phyloP scores from a whole-genome alignment of 2,888 invertebrate genomes.

The Mythimna lalbum region DNA sequence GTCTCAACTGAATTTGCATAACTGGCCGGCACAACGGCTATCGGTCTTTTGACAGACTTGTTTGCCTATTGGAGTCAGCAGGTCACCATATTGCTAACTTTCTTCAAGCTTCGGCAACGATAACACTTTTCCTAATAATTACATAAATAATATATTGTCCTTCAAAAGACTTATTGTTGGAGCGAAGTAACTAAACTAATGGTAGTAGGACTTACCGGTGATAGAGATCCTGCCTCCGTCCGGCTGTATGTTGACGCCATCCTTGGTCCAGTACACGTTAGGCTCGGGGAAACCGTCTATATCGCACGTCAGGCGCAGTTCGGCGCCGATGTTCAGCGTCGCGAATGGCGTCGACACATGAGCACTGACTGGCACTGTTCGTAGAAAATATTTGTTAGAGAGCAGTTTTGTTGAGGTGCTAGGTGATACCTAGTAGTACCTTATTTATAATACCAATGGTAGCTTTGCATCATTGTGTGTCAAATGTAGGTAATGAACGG shows the following conservation, averaged over 20 bases:
- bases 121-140: background rate
- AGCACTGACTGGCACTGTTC: conserved; percentile 92
- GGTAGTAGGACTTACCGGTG: conserved; percentile 88
- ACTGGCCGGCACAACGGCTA: background rate
- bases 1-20: background rate
- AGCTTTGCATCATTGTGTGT: background rate
- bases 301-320: conserved; percentile 93
- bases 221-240: conserved; percentile 91
- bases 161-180: background rate
- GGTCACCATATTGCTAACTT: background rate
- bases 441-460: background rate
- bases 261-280: conserved; percentile 95
- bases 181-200: background rate
- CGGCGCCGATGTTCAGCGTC: conserved; percentile 92
- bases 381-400: conserved; percentile 10
- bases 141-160: background rate
- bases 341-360: conserved; percentile 90
- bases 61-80: background rate
- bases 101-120: background rate
- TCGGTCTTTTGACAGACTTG: background rate
- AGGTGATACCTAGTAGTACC: background rate
- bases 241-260: conserved; percentile 90
- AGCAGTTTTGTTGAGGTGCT: background rate
- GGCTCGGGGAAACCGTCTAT: conserved; percentile 95
- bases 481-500: background rate